Evolutionary conservation across 1,140 invertebrate genomes (phyloP), one percentile per base, ranked within the genome.

Genomic region (Ceratoteleas bidentatus): DNA sequence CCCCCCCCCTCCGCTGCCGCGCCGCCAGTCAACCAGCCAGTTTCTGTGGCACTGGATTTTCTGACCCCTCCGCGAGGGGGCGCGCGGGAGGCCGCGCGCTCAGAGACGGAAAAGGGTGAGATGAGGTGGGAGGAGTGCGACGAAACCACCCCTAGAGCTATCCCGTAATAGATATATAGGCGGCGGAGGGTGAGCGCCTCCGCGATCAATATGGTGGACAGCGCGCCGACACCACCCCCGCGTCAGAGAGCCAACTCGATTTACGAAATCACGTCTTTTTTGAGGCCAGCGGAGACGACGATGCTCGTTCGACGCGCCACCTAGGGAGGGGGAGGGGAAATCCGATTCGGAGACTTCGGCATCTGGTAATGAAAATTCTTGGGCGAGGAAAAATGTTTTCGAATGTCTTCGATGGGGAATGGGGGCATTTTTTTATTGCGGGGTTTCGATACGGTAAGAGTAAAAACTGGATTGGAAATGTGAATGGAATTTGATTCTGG

Each of bases 201-300:
- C 81, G 69, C 90, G 90, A 91, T 91, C 90, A 91, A 91, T 91
- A 91, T 91, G 90, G 90, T 91, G 90, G 90, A 91, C 90, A 90
- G 87, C 89, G 85, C 88, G 87, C 85, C 86, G 86, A 89, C 86
- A 90, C 86, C 88, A 85, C 85, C 85, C 79, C 83, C 62, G 15
- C 53, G 11, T 14, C 8, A 77, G 72, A 84, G 84, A 86, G 77
- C 84, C 85, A 88, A 89, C 88, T 88, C 85, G 86, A 90, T 90
- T 90, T 90, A 83, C 77, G 65, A 81, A 85, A 88, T 88, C 84
- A 75, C 72, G 82, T 43, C 64, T 85, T 84, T 83, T 78, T 79
- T 57, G 57, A 33, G 14, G 36, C 43, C 45, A 58, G 38, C 14
- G 40, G 49, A 58, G 40, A 43, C 60, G 53, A 15, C 45, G 40